Evolutionary conservation across 2,113 vertebrate species (phyloP).

Genomic region (Gnathonemus longibarbis): DNA sequence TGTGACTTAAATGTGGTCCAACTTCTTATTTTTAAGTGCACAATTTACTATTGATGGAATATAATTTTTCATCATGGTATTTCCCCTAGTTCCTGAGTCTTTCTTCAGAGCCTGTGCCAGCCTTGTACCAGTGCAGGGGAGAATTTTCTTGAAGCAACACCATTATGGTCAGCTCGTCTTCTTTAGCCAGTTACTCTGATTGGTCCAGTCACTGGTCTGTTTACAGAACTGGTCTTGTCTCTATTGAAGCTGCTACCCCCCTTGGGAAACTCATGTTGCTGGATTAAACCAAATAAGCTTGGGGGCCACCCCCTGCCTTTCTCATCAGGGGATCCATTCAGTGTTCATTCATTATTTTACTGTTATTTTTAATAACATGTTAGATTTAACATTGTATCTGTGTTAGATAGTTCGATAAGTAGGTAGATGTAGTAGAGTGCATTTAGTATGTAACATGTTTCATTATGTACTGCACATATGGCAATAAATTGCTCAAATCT

Average conservation of each 20-base stretch:
- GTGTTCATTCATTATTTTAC: neutral
- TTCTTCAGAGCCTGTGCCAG: neutral
- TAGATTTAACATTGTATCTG: neutral
- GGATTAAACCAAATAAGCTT: neutral
- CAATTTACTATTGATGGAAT: neutral
- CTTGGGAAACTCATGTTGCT: neutral
- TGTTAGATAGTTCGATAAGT: neutral
- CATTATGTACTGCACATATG: neutral
- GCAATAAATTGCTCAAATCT: neutral
- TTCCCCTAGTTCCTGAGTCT: neutral
- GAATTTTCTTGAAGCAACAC: neutral
- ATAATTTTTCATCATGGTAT: neutral
- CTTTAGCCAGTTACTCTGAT: neutral
- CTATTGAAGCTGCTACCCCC: neutral
- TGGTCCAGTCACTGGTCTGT: neutral
- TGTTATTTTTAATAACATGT: neutral
- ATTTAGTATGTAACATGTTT: neutral
- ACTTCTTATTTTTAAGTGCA: neutral
- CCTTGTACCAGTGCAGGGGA: neutral
- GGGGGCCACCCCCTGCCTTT: neutral
- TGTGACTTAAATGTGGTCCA: neutral
- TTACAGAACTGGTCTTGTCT: neutral
- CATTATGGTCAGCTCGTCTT: neutral
- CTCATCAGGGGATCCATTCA: neutral
- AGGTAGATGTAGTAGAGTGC: neutral